phyloP scores from a whole-genome alignment of 2,113 vertebrate species.

The Cygnus buccinator region DNA sequence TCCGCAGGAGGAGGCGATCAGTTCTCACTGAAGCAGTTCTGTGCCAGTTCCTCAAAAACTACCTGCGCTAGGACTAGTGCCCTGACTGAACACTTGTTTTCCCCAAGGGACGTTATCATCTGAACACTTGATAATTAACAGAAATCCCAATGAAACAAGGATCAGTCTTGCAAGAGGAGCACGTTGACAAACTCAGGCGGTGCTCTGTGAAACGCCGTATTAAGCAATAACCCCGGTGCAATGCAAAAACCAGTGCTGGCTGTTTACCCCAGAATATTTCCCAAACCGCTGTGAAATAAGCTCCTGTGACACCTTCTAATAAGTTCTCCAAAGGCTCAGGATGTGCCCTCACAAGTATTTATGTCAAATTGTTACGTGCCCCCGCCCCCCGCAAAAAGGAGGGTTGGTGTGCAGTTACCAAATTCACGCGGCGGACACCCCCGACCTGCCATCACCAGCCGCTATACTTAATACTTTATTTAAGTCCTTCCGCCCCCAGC shows the following conservation, averaged over 20 bases:
- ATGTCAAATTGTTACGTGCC: neutral
- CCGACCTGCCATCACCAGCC: accelerated
- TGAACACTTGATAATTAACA: neutral
- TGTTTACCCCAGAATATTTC: neutral
- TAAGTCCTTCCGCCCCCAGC: too few species aligned
- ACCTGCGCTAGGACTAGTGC: accelerated
- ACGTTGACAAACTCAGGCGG: neutral
- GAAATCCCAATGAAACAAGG: neutral
- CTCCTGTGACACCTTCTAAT: neutral
- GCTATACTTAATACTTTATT: too few species aligned
- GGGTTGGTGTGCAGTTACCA: too few species aligned
- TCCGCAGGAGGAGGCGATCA: too few species aligned
- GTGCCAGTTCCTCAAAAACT: neutral
- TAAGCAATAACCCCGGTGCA: too few species aligned
- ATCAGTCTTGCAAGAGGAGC: neutral
- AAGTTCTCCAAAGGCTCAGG: neutral
- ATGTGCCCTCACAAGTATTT: neutral
- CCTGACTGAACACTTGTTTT: neutral
- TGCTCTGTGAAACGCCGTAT: neutral
- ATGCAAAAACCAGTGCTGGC: neutral
- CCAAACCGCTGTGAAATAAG: accelerated
- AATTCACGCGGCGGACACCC: accelerated
- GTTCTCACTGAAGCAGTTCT: neutral
- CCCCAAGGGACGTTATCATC: neutral
- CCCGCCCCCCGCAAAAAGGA: too few species aligned